phyloP scores from a whole-genome alignment of 2,797 vertebrate genomes.

The Mustela erminea region DNA sequence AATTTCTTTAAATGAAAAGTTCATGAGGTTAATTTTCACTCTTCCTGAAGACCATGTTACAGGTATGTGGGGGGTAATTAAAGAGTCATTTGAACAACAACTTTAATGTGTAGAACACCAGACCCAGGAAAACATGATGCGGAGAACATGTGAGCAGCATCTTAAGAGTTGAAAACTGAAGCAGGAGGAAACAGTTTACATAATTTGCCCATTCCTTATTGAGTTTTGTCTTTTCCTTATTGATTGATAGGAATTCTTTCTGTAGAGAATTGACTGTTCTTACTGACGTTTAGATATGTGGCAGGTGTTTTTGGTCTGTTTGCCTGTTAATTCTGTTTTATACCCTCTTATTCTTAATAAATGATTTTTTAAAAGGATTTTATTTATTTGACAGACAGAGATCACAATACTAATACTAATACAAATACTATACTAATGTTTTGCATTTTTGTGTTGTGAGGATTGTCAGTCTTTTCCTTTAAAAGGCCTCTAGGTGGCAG shows the following conservation, averaged over 20 bases:
- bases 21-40: neutral
- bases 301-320: neutral
- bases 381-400: too few relatives aligned
- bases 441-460: neutral
- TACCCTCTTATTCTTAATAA: neutral
- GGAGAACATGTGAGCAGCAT: neutral
- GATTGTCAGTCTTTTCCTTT: neutral
- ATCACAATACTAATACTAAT: too few relatives aligned
- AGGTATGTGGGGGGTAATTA: neutral
- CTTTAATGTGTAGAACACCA: neutral
- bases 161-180: slow-evolving; percentile 22
- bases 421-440: neutral
- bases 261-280: neutral
- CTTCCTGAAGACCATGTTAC: neutral
- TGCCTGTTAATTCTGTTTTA: slow-evolving; percentile 1
- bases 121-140: neutral
- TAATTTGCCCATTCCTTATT: neutral
- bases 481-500: neutral
- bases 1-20: neutral
- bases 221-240: slow-evolving; percentile 7
- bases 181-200: neutral
- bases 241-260: neutral
- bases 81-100: neutral
- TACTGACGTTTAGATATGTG: neutral
- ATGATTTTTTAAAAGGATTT: too few relatives aligned